Percentiles rank a stretch among this genome's conserved stretches.
phyloP scores from a whole-genome alignment of 2,888 invertebrate genomes.

The Cephus pygmeus region DNA sequence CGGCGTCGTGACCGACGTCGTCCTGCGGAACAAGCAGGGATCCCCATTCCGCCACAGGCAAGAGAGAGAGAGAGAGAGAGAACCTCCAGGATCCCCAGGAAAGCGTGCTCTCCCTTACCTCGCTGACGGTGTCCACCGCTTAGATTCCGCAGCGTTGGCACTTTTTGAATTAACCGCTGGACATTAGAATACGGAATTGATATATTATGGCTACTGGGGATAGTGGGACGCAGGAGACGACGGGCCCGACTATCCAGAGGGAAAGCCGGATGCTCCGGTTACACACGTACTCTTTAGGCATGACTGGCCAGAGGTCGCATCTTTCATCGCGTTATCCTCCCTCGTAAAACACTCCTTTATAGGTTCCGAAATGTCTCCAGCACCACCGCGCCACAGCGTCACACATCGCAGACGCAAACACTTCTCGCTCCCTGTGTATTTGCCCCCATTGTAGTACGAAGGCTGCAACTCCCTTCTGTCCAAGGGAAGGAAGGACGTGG shows the following conservation, averaged over 20 bases:
- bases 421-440: too few relatives aligned
- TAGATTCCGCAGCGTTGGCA: constrained; percentile 63
- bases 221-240: constrained; percentile 4
- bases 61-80: too few relatives aligned
- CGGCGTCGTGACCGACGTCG: not conserved
- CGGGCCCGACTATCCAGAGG: constrained; percentile 35
- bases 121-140: constrained; percentile 36
- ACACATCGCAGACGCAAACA: not conserved
- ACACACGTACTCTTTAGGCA: constrained; percentile 56
- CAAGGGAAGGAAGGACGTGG: too few relatives aligned
- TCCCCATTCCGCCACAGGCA: too few relatives aligned
- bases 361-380: constrained; percentile 41
- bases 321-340: constrained; percentile 64
- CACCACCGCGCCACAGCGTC: not conserved
- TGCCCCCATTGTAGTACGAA: too few relatives aligned
- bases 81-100: too few relatives aligned
- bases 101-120: not conserved
- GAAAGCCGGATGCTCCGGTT: constrained; percentile 42
- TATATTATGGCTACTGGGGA: constrained; percentile 55
- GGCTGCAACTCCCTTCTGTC: too few relatives aligned
- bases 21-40: too few relatives aligned
- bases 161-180: constrained; percentile 65
- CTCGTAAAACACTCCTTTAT: constrained; percentile 63
- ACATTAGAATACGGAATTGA: constrained; percentile 67
- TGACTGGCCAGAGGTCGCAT: constrained; percentile 61